phyloP scores from a whole-genome alignment of 2,888 invertebrate genomes.

The Clepsis dumicolana region DNA sequence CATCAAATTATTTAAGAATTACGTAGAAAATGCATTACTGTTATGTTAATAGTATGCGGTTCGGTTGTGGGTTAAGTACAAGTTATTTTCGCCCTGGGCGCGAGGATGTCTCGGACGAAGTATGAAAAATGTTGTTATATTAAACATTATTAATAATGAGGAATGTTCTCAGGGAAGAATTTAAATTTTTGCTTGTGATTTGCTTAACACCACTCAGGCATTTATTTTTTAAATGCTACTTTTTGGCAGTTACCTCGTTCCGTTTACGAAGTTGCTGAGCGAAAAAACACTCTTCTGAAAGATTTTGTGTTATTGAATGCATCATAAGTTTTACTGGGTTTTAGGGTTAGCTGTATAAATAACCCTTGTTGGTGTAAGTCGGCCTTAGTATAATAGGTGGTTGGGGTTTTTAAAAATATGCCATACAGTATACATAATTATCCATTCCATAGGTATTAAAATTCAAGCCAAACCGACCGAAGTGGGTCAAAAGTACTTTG shows the following conservation, averaged over 20 bases:
- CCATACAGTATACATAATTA: no score
- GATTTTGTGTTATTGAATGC: not conserved
- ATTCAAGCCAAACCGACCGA: no score
- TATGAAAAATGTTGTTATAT: conserved; percentile 40
- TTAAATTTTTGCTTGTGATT: conserved; percentile 16
- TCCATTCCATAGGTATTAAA: no score
- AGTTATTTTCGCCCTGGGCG: conserved; percentile 39
- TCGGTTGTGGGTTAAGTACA: conserved; percentile 22
- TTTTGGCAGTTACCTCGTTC: not conserved
- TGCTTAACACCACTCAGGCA: not conserved
- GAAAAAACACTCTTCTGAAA: not conserved
- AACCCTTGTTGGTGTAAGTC: no score
- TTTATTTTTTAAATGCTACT: not conserved
- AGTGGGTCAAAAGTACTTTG: no score
- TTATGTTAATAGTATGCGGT: conserved; percentile 26
- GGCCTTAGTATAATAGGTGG: no score
- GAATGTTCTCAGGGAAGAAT: conserved; percentile 34
- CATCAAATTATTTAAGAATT: conserved; percentile 24
- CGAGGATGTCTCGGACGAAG: conserved; percentile 21
- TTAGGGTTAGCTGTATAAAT: no score
- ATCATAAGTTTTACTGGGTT: not conserved
- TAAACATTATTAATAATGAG: conserved; percentile 38
- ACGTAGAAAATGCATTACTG: conserved; percentile 21
- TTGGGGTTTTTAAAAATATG: no score
- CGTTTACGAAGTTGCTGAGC: not conserved